phyloP scores from a whole-genome alignment of 2,113 vertebrate genomes.

The Oncorhynchus kisutch region DNA sequence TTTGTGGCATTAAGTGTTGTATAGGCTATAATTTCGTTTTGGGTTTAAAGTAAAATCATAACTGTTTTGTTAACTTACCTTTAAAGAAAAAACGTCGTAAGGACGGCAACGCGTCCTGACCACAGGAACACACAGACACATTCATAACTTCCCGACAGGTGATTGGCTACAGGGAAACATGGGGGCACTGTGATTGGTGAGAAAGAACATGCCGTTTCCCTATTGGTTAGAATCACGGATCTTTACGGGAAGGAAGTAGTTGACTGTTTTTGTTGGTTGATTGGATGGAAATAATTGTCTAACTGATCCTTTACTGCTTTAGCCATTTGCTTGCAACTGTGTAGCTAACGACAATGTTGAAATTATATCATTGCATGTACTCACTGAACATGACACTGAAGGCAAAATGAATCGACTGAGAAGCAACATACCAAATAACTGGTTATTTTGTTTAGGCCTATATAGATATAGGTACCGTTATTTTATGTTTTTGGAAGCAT shows the following conservation, averaged over 20 bases:
- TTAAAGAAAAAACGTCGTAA: conserved; percentile 43
- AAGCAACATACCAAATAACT: too few relatives aligned
- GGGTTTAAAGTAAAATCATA: background rate
- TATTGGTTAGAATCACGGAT: conserved; percentile 1
- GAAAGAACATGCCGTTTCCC: background rate
- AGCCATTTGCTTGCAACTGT: background rate
- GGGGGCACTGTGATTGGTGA: conserved; percentile 43
- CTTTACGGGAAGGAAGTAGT: conserved; percentile 54
- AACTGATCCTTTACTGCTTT: background rate
- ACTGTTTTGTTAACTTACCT: conserved; percentile 51
- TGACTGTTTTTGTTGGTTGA: background rate
- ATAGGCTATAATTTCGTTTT: background rate
- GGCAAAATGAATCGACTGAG: too few relatives aligned
- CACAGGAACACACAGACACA: conserved; percentile 35
- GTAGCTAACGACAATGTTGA: too few relatives aligned
- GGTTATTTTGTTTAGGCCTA: too few relatives aligned
- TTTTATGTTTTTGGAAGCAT: too few relatives aligned
- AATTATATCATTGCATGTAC: too few relatives aligned
- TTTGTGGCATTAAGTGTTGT: background rate
- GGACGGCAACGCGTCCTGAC: conserved; percentile 53
- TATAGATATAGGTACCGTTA: too few relatives aligned
- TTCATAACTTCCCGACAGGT: conserved; percentile 10
- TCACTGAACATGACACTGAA: too few relatives aligned
- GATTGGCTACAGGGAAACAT: conserved; percentile 49
- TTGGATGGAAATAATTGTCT: too few relatives aligned